Evolutionary conservation across 1,140 invertebrate genomes (phyloP), one percentile per base, ranked within the genome.

Genomic region (Drosophila lowei): DNA sequence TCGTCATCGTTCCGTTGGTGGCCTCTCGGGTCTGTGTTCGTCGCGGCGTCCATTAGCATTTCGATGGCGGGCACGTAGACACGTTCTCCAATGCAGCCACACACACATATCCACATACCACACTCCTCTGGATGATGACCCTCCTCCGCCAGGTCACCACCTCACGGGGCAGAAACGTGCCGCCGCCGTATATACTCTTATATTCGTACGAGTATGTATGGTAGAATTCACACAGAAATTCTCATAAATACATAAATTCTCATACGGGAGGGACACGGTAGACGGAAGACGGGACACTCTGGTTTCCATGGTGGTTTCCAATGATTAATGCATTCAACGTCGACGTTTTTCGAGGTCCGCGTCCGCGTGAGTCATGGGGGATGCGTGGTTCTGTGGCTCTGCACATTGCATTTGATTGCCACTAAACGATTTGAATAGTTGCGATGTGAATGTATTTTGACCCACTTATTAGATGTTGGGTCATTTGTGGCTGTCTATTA

Each of bases 341-440:
- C 41, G 54, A 52, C 58, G 43, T 28, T 55, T 77, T 63, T 54
- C 25, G 38, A 59, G 55, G 41, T 44, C 42, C 46, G 64, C 28
- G 68, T 54, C 61, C 57, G 59, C 25, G 4, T 60, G 57, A 58
- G 53, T 59, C 48, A 56, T 64, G 73, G 52, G 34, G 50, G 23
- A 34, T 13, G 41, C 48, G 46, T 42, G 16, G 44, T 34, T 62
- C 28, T 25, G 25, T 28, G 8, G 3, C 34, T 38, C 34, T 62
- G 53, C 68, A 18, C 74, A 56, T 58, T 70, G 63, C 67, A 68
- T 84, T 80, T 70, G 77, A 84, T 84, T 85, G 79, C 80, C 72
- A 72, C 77, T 84, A 85, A 84, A 80, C 79, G 81, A 86, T 80
- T 79, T 73, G 73, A 86, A 80, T 86, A 74, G 72, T 81, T 77